Evolutionary conservation across 1,140 invertebrate species (phyloP).

Genomic region (Leptopilina clavipes): DNA sequence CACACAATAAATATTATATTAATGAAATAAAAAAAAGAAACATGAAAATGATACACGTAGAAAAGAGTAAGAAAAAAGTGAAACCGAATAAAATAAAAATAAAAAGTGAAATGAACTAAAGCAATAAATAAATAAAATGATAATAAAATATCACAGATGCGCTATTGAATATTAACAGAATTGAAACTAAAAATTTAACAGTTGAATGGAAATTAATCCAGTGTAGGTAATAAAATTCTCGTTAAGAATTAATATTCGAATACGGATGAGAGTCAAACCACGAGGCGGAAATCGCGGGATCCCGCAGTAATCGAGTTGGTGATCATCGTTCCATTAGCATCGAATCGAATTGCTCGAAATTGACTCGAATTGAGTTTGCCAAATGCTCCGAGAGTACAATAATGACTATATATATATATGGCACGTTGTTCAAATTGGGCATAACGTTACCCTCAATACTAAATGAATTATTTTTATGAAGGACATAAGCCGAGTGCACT

Average conservation of each 20-base stretch:
- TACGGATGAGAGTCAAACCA: slow-evolving; percentile 37
- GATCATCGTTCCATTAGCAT: slow-evolving; percentile 59
- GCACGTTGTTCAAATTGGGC: slow-evolving; percentile 55
- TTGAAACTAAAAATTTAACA: slow-evolving; percentile 18
- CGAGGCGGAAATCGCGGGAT: slow-evolving; percentile 42
- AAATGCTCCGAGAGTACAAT: slow-evolving; percentile 58
- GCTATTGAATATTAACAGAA: neutral
- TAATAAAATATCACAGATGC: too few species aligned
- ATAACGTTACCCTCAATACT: slow-evolving; percentile 51
- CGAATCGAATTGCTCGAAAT: slow-evolving; percentile 60
- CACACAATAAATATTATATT: too few species aligned
- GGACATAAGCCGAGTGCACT: slow-evolving; percentile 51
- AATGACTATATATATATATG: slow-evolving; percentile 39
- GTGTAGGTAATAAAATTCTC: slow-evolving; percentile 26
- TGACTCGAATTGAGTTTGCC: slow-evolving; percentile 60
- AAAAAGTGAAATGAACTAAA: neutral
- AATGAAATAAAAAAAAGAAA: too few species aligned
- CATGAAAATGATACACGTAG: too few species aligned
- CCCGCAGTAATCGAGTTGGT: slow-evolving; percentile 51
- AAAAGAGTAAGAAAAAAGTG: too few species aligned
- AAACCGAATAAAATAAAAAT: neutral
- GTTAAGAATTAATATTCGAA: slow-evolving; percentile 28
- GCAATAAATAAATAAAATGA: too few species aligned
- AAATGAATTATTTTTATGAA: slow-evolving; percentile 60
- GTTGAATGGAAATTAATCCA: slow-evolving; percentile 8